Percentiles rank a stretch among this genome's conserved stretches.
phyloP scores from a whole-genome alignment of 2,797 vertebrate species.

The Anableps anableps region DNA sequence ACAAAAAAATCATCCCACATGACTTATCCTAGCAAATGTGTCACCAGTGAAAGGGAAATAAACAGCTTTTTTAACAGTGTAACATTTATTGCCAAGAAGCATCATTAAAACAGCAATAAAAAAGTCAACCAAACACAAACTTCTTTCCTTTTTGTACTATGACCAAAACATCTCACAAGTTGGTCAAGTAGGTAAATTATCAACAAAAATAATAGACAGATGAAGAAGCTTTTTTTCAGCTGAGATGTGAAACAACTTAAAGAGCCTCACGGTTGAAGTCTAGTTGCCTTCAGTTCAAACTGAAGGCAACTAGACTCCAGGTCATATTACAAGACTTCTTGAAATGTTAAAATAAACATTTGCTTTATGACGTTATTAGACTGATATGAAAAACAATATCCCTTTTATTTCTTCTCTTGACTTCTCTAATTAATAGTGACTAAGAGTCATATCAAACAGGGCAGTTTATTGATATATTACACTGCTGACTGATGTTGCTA shows the following conservation, averaged over 20 bases:
- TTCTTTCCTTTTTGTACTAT: neutral
- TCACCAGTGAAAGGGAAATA: too few species aligned
- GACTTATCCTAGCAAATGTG: too few species aligned
- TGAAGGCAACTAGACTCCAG: too few species aligned
- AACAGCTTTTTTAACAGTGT: neutral
- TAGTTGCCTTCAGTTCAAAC: too few species aligned
- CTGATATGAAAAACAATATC: too few species aligned
- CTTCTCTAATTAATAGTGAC: constrained; percentile 1
- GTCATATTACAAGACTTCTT: too few species aligned
- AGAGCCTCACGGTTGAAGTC: too few species aligned
- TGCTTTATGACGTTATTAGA: too few species aligned
- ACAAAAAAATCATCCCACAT: neutral
- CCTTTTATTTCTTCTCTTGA: neutral
- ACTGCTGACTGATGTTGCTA: neutral
- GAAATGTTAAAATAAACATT: too few species aligned
- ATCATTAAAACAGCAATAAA: neutral
- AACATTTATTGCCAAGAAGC: neutral
- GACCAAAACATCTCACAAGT: neutral
- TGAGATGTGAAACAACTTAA: too few species aligned
- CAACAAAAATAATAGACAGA: neutral
- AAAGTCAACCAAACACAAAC: neutral
- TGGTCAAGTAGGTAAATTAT: neutral
- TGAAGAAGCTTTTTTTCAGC: too few species aligned
- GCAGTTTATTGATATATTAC: constrained; percentile 8
- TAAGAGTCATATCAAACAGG: neutral